Conservation (phyloP, 2,113 vertebrate species). For the Nyctereutes procyonoides region DNA sequence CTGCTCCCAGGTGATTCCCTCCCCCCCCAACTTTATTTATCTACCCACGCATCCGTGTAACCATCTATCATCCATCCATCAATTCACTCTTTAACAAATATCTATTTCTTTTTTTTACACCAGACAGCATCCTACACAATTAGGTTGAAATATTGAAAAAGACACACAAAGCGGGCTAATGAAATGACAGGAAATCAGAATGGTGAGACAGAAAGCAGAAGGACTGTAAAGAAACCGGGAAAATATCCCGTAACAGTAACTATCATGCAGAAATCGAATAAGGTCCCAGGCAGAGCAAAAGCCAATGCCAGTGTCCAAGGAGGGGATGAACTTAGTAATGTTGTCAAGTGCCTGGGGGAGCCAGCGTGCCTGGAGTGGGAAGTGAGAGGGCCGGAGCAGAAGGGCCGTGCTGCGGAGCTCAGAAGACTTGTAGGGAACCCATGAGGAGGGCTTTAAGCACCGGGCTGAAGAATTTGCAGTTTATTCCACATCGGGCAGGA, state of each 20-base stretch:
- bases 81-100: neutral
- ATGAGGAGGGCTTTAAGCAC: neutral
- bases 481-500: neutral
- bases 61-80: neutral
- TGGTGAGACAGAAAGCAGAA: neutral
- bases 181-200: neutral
- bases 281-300: neutral
- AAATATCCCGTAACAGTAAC: neutral
- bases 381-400: fast-evolving
- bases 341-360: neutral
- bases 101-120: neutral
- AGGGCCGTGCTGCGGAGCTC: fast-evolving
- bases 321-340: neutral
- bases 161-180: neutral
- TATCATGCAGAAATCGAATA: neutral
- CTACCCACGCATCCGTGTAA: neutral
- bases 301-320: neutral
- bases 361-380: too few species aligned
- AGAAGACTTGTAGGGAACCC: too few species aligned
- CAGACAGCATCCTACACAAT: neutral
- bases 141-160: neutral
- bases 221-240: neutral
- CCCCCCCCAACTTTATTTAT: neutral
- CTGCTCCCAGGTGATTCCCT: neutral
- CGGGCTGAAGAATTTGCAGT: neutral